phyloP scores from a whole-genome alignment of 2,797 vertebrate species.

The Artibeus jamaicensis region DNA sequence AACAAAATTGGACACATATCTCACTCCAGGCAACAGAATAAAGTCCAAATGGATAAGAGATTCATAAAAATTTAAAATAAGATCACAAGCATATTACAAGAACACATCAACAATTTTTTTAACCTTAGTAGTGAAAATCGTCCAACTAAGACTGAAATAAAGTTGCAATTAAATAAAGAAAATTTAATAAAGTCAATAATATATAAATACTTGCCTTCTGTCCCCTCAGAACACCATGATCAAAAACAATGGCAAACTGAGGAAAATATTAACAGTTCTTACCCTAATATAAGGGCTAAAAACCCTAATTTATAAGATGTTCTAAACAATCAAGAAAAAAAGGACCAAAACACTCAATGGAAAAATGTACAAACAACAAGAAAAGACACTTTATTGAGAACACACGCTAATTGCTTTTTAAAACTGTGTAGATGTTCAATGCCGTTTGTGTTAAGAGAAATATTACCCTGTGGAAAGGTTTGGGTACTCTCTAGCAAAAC shows the following conservation, averaged over 20 bases:
- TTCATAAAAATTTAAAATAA: not conserved
- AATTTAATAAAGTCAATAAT: not conserved
- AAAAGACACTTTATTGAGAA: not conserved
- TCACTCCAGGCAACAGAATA: not conserved
- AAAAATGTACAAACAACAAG: not conserved
- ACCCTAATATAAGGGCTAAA: not conserved
- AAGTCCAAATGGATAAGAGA: not conserved
- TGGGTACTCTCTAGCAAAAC: not conserved
- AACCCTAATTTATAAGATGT: not conserved
- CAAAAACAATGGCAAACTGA: not conserved
- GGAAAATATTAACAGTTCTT: not conserved
- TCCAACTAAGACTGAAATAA: not conserved
- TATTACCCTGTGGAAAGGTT: fast-evolving
- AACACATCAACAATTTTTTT: not conserved
- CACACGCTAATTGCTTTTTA: not conserved
- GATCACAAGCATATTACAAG: too few species aligned
- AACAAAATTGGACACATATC: not conserved
- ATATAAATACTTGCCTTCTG: fast-evolving
- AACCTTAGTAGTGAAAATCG: too few species aligned
- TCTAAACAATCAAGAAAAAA: not conserved
- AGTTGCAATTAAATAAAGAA: not conserved
- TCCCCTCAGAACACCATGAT: fast-evolving
- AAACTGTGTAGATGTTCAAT: too few species aligned
- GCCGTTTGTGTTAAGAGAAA: not conserved
- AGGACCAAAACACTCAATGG: not conserved